Evolutionary conservation across 2,113 vertebrate genomes (phyloP).

Genomic region (human (Homo sapiens)): DNA sequence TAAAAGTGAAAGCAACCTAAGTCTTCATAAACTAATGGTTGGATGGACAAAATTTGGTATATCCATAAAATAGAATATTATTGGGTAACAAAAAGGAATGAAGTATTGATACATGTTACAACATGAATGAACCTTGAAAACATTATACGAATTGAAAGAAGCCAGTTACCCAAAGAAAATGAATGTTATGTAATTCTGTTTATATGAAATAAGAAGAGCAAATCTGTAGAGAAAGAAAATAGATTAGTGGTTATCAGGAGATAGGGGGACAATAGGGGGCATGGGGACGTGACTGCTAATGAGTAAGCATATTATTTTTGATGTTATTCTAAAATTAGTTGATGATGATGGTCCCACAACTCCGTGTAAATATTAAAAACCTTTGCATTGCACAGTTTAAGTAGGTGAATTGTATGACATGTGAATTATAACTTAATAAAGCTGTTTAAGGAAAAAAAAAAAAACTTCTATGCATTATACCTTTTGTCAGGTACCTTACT

Average conservation of each 20-base stretch:
- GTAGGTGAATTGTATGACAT: neutral
- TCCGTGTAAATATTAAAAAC: neutral
- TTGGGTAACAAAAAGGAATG: neutral
- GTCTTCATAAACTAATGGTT: neutral
- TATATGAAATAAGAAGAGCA: neutral
- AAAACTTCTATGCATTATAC: neutral
- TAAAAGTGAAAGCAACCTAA: neutral
- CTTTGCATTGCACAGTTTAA: neutral
- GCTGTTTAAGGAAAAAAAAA: neutral
- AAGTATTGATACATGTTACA: neutral
- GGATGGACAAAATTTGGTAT: neutral
- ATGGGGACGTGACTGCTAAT: accelerated
- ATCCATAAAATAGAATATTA: neutral
- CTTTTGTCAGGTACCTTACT: neutral
- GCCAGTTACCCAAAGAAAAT: neutral
- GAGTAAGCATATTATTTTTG: neutral
- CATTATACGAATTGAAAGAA: neutral
- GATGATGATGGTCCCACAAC: neutral
- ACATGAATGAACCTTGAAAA: neutral
- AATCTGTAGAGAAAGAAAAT: neutral
- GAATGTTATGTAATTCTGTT: neutral
- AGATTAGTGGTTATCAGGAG: neutral
- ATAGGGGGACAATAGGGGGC: accelerated
- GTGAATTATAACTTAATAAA: neutral
- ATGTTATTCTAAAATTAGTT: neutral